phyloP scores from a whole-genome alignment of 2,113 vertebrate genomes.

The Epinephelus lanceolatus region DNA sequence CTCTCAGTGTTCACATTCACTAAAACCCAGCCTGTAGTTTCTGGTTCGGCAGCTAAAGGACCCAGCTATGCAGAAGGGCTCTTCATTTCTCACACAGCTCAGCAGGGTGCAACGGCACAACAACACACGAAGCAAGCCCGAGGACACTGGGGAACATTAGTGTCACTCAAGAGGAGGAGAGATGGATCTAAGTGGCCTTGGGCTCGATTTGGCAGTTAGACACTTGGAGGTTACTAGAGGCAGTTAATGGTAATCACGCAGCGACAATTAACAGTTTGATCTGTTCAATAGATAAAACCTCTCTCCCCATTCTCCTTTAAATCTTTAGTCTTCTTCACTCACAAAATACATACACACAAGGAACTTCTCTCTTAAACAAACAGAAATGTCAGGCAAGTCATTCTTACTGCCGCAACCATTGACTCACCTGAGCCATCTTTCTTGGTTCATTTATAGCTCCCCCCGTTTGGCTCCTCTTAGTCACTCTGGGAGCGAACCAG shows the following conservation, averaged over 20 bases:
- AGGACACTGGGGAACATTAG: conserved; percentile 10
- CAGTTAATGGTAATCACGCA: conserved; percentile 8
- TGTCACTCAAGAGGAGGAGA: neutral
- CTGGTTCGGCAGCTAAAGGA: conserved; percentile 44
- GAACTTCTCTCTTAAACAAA: neutral
- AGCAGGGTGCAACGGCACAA: conserved; percentile 37
- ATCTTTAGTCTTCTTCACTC: neutral
- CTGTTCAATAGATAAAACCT: conserved; percentile 8
- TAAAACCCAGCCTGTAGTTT: conserved; percentile 32
- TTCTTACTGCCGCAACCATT: neutral
- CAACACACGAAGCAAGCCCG: conserved; percentile 17
- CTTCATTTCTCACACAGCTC: conserved; percentile 52
- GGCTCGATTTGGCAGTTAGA: conserved; percentile 38
- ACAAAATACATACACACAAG: neutral
- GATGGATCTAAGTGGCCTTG: neutral
- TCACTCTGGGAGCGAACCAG: conserved; percentile 16
- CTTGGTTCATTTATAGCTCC: conserved; percentile 25
- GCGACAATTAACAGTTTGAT: conserved; percentile 9
- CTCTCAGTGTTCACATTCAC: neutral
- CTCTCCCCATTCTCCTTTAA: neutral
- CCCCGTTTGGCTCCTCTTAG: conserved; percentile 23
- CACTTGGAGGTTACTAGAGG: conserved; percentile 15
- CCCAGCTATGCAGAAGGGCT: conserved; percentile 47
- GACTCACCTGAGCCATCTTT: conserved; percentile 7
- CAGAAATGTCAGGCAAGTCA: neutral